Evolutionary conservation across 1,140 invertebrate species (phyloP).

Genomic region (Chironomus striatipennis): DNA sequence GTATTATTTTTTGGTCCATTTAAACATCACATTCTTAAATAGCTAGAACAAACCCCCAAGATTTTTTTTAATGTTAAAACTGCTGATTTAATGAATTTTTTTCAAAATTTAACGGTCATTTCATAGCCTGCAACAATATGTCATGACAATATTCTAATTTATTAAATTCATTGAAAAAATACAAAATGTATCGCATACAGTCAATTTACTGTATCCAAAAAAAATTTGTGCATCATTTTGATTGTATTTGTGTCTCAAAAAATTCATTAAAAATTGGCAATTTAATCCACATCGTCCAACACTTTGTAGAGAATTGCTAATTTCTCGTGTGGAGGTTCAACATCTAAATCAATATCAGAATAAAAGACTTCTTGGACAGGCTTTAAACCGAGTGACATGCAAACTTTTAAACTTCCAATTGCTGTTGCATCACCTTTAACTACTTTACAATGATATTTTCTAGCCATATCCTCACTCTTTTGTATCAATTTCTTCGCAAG

Average conservation of each 20-base stretch:
- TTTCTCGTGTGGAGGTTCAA: neutral
- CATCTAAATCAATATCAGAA: neutral
- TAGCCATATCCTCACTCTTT: conserved; percentile 54
- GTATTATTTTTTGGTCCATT: neutral
- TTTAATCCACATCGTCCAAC: neutral
- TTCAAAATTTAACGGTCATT: no score
- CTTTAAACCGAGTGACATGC: neutral
- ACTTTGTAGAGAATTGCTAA: conserved; percentile 4
- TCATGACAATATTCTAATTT: no score
- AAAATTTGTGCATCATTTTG: neutral
- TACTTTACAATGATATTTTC: conserved; percentile 34
- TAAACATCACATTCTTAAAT: conserved; percentile 9
- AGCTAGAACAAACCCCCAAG: neutral
- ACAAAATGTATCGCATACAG: no score
- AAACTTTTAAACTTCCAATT: neutral
- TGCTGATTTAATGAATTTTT: neutral
- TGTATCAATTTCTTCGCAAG: conserved; percentile 60
- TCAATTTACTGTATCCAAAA: neutral
- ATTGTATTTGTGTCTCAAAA: neutral
- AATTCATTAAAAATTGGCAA: neutral
- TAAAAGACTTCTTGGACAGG: neutral
- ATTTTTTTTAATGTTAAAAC: neutral
- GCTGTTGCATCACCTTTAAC: conserved; percentile 3
- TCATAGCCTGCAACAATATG: no score
- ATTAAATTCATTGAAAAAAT: no score